Percentiles rank a stretch among this genome's conserved stretches.
phyloP scores from a whole-genome alignment of 2,797 vertebrate genomes.

The Ataeniobius toweri region DNA sequence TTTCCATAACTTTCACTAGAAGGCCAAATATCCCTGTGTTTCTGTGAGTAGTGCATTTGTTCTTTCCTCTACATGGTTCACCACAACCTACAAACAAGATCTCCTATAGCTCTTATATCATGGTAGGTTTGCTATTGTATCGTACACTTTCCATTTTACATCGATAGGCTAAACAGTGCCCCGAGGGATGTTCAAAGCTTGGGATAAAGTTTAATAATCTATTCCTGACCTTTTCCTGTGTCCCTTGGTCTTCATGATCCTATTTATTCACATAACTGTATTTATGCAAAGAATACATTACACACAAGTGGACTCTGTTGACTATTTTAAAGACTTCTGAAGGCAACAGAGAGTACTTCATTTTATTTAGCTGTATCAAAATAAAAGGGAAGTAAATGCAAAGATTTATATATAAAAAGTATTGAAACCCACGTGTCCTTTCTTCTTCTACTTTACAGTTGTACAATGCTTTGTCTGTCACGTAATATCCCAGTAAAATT shows the following conservation, averaged over 20 bases:
- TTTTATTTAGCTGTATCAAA: neutral
- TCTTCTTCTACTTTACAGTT: neutral
- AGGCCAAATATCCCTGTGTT: too few relatives aligned
- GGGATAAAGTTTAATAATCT: neutral
- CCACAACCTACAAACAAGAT: too few relatives aligned
- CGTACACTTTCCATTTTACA: neutral
- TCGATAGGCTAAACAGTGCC: neutral
- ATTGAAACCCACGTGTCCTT: too few relatives aligned
- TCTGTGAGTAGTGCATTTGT: too few relatives aligned
- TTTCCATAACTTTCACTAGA: too few relatives aligned
- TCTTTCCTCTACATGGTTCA: neutral
- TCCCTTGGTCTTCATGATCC: neutral
- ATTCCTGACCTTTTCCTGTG: neutral
- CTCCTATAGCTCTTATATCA: neutral
- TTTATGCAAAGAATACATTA: neutral
- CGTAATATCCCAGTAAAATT: too few relatives aligned
- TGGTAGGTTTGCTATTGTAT: neutral
- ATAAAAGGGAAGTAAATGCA: neutral
- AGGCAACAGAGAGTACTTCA: neutral
- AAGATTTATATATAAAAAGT: neutral
- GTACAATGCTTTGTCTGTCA: neutral
- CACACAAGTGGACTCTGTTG: neutral
- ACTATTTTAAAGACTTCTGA: neutral
- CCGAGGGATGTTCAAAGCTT: neutral
- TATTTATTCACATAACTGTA: neutral